Conservation (phyloP, 2,888 invertebrate genomes). For the Adelognathus sp. region DNA sequence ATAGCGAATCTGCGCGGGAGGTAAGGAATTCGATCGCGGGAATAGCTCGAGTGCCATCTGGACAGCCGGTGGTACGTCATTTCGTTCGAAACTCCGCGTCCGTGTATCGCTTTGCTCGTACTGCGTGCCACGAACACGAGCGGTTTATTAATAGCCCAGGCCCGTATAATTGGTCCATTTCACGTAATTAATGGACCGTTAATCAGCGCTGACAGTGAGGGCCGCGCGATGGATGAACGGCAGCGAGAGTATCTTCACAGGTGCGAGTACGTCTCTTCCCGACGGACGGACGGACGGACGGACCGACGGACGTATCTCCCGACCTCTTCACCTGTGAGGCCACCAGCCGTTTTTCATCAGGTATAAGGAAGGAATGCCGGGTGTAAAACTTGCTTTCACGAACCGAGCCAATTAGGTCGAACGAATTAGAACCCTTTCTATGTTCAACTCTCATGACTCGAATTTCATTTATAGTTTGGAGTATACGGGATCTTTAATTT, state of each 20-base stretch:
- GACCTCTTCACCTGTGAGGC: slow-evolving; percentile 59
- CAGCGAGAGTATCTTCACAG: slow-evolving; percentile 52
- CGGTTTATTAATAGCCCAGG: slow-evolving; percentile 70
- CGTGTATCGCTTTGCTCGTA: slow-evolving; percentile 16
- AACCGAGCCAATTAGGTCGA: background rate
- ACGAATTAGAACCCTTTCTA: slow-evolving; percentile 5
- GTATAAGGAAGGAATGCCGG: background rate
- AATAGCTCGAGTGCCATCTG: slow-evolving; percentile 52
- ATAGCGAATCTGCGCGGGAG: slow-evolving; percentile 12
- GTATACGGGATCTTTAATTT: background rate
- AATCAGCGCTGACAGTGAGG: slow-evolving; percentile 71
- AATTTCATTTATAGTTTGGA: background rate
- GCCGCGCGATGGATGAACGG: slow-evolving; percentile 61
- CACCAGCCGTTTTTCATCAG: slow-evolving; percentile 50
- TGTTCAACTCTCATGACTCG: background rate
- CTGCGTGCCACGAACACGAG: slow-evolving; percentile 37
- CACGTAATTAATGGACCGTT: slow-evolving; percentile 72
- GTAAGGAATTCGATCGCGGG: slow-evolving; percentile 47
- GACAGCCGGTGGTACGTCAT: slow-evolving; percentile 49
- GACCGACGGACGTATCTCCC: background rate
- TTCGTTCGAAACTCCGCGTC: slow-evolving; percentile 27
- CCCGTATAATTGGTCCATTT: slow-evolving; percentile 71
- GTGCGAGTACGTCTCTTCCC: slow-evolving; percentile 49
- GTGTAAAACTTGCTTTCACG: background rate
- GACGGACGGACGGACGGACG: slow-evolving; percentile 3